Evolutionary conservation across 2,888 invertebrate species (phyloP).

Genomic region (Amphipyra tragopoginis): DNA sequence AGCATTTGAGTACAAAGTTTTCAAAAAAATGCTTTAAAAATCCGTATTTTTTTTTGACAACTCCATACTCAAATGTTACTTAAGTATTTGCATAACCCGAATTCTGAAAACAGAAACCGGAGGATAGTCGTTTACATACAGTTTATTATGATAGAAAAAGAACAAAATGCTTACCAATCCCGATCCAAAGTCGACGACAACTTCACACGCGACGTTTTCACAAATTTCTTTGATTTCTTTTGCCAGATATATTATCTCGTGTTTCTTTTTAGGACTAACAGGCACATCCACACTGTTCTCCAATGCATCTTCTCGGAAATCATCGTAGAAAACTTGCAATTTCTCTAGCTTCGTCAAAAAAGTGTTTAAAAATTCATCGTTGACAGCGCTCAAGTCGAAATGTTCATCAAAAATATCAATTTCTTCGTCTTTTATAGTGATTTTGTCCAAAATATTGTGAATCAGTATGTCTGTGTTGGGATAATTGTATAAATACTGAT

Average conservation of each 20-base stretch:
- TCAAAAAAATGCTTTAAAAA: too few species aligned
- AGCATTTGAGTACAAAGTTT: too few species aligned
- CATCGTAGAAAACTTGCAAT: conserved; percentile 61
- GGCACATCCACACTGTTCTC: conserved; percentile 63
- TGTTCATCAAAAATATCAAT: conserved; percentile 63
- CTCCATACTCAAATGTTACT: too few species aligned
- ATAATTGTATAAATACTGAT: conserved; percentile 91
- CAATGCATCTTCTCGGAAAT: conserved; percentile 63
- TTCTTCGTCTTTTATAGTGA: conserved; percentile 80
- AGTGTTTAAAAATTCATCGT: conserved; percentile 62
- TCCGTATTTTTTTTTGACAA: too few species aligned
- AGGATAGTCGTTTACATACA: too few species aligned
- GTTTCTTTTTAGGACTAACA: conserved; percentile 91
- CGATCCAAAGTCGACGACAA: conserved; percentile 93
- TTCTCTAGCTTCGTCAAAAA: conserved; percentile 69
- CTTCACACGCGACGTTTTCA: conserved; percentile 77
- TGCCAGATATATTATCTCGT: conserved; percentile 92
- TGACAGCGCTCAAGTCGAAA: conserved; percentile 54
- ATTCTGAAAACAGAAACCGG: too few species aligned
- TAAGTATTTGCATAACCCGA: too few species aligned
- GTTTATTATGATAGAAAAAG: too few species aligned
- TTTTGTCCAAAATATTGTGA: conserved; percentile 86
- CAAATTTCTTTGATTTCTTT: conserved; percentile 88
- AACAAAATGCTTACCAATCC: conserved; percentile 90
- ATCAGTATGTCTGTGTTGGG: conserved; percentile 92